Base-by-base conservation (phyloP, 1,140 invertebrate species). In the Stegodyphus dumicola region DNA sequence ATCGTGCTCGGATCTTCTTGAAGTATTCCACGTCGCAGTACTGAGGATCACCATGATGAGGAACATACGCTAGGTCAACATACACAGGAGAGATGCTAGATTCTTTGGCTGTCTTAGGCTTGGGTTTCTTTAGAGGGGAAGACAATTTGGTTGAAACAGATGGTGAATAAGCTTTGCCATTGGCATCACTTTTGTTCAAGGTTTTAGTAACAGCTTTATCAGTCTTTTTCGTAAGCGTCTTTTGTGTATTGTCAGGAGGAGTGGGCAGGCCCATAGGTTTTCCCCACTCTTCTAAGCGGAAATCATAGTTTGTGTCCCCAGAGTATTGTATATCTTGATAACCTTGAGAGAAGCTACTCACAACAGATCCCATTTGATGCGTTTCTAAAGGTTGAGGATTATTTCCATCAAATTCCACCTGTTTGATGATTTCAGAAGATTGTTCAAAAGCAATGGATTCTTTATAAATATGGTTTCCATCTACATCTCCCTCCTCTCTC, bases 21-120 rank as follows among this genome's bases (percentile, higher is more conserved):
- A 99, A 99, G 91, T 98, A 99, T 88, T 99, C 97, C n/a, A 96
- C 92, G 86, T 96, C 95, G 15, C 95, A 95, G 89, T 99, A 99
- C 88, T 95, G 94, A 0, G 96, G 95, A 91, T 98, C 97, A 54
- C 96, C 97, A 90, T 99, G 97, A 90, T 98, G 96, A 60, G 98
- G 97, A 64, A 99, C 96, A 89, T 99, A 99, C 0, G 97, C 97
- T 81, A 99, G 91, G 90, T 99, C 97, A 88, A 99, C 93, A 89
- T 98, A 99, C 79, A 98, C 94, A 2, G 95, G 95, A 86, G 93
- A 56, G n/a, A 15, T 49, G 7, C 76, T 78, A 4, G 75, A 65
- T 65, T 78, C 84, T 64, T 77, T 76, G 15, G 77, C 60, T 48
- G 56, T 52, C 49, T 80, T 86, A 0, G 83, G 79, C 48, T 86